A percentile compares a stretch with the other conserved stretches of the same genome.
phyloP scores from a whole-genome alignment of 2,888 invertebrate genomes.

The Zygothrica quintamaculata region DNA sequence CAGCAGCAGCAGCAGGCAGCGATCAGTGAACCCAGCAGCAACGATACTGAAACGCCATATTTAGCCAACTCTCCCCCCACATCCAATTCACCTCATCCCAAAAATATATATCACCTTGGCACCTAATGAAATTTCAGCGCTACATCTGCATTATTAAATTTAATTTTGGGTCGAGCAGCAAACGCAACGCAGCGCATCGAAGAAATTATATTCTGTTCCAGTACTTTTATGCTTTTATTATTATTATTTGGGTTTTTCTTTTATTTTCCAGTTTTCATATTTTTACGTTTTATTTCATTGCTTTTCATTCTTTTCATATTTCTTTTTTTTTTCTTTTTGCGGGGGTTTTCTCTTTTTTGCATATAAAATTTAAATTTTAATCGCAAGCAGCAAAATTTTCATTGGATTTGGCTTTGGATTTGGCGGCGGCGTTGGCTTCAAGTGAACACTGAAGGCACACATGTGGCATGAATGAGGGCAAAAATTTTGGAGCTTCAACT shows the following conservation, averaged over 20 bases:
- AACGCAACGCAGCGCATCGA: slow-evolving; percentile 32
- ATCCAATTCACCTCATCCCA: not conserved
- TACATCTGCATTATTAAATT: slow-evolving; percentile 73
- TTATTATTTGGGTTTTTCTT: slow-evolving; percentile 21
- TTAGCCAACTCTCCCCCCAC: slow-evolving; percentile 5
- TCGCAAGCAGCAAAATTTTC: slow-evolving; percentile 47
- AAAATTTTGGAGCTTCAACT: not conserved
- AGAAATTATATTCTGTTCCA: slow-evolving; percentile 66
- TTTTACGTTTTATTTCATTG: slow-evolving; percentile 3
- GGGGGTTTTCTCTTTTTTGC: too few relatives aligned
- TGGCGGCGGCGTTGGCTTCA: too few relatives aligned
- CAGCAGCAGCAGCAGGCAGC: not conserved
- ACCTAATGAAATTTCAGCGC: slow-evolving; percentile 65
- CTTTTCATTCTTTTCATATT: slow-evolving; percentile 9
- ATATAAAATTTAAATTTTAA: slow-evolving; percentile 74
- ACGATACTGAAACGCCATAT: slow-evolving; percentile 30
- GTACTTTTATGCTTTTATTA: not conserved
- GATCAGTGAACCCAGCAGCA: not conserved
- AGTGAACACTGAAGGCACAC: slow-evolving; percentile 32
- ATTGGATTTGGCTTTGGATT: slow-evolving; percentile 51
- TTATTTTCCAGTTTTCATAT: slow-evolving; percentile 20
- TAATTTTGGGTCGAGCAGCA: slow-evolving; percentile 64
- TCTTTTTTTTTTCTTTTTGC: slow-evolving; percentile 7
- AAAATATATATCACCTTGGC: slow-evolving; percentile 55
- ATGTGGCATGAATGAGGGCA: not conserved